Percentiles rank a stretch among this genome's conserved stretches.
phyloP scores from a whole-genome alignment of 2,797 vertebrate genomes.

The Enteromius treurensis region DNA sequence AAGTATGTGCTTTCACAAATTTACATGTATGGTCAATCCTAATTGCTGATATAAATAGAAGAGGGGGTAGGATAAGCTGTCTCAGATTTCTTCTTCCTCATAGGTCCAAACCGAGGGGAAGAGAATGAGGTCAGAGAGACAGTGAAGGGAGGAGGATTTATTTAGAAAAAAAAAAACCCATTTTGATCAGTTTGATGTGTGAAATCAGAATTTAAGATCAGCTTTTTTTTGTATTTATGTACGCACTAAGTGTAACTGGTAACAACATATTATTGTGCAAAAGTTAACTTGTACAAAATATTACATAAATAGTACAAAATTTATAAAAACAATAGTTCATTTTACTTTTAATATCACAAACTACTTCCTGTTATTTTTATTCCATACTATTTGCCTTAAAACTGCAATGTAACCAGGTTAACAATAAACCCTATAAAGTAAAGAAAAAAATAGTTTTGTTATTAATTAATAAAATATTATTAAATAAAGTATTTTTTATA shows the following conservation, averaged over 20 bases:
- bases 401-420: neutral
- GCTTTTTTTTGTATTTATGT: neutral
- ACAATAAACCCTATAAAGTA: neutral
- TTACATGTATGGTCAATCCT: neutral
- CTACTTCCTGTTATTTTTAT: neutral
- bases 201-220: neutral
- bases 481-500: too few relatives aligned
- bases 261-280: neutral
- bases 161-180: neutral
- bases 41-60: conserved; percentile 7
- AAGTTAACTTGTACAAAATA: too few relatives aligned
- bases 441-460: neutral
- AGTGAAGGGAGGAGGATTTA: neutral
- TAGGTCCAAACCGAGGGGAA: neutral
- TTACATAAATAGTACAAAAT: too few relatives aligned
- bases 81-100: neutral
- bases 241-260: neutral
- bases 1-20: neutral
- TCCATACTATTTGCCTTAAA: neutral
- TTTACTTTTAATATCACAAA: neutral
- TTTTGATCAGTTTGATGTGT: neutral
- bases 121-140: neutral
- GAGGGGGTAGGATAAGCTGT: neutral
- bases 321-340: too few relatives aligned
- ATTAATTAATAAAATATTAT: neutral